Evolutionary conservation across 2,888 invertebrate genomes (phyloP).

Genomic region (Ptilodon capucinus): DNA sequence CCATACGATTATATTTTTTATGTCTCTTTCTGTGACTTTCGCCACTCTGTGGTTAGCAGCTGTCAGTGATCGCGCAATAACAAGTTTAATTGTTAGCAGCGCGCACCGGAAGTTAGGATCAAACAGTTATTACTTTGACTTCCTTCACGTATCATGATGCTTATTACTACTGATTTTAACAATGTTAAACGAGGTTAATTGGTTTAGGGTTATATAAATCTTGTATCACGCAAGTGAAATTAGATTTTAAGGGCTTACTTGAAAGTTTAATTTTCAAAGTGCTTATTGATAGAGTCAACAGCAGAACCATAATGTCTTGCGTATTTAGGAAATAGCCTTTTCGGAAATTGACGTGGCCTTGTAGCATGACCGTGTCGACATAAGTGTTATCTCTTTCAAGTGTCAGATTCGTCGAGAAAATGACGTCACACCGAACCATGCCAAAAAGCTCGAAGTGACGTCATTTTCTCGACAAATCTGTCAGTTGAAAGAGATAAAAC

Average conservation of each 20-base stretch:
- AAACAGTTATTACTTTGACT: slow-evolving; percentile 8
- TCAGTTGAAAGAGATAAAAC: no score
- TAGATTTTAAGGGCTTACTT: neutral
- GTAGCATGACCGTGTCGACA: no score
- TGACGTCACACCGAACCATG: no score
- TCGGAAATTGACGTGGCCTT: no score
- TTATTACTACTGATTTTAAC: slow-evolving; percentile 1
- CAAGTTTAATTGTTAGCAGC: slow-evolving; percentile 47
- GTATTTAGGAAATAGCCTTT: no score
- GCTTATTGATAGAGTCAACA: no score
- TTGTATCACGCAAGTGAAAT: neutral
- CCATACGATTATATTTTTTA: neutral
- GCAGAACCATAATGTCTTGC: no score
- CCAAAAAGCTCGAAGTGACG: no score
- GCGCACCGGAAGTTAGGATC: slow-evolving; percentile 24
- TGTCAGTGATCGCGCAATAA: slow-evolving; percentile 48
- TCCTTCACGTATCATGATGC: slow-evolving; percentile 26
- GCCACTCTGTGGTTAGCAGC: slow-evolving; percentile 40
- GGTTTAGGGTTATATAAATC: slow-evolving; percentile 1
- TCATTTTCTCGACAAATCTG: no score
- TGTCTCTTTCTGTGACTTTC: slow-evolving; percentile 9
- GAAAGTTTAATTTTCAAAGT: no score
- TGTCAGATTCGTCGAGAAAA: no score
- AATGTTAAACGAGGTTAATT: neutral
- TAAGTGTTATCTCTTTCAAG: no score